Conservation (phyloP, 2,797 vertebrate genomes). For the Pipistrellus nathusii region DNA sequence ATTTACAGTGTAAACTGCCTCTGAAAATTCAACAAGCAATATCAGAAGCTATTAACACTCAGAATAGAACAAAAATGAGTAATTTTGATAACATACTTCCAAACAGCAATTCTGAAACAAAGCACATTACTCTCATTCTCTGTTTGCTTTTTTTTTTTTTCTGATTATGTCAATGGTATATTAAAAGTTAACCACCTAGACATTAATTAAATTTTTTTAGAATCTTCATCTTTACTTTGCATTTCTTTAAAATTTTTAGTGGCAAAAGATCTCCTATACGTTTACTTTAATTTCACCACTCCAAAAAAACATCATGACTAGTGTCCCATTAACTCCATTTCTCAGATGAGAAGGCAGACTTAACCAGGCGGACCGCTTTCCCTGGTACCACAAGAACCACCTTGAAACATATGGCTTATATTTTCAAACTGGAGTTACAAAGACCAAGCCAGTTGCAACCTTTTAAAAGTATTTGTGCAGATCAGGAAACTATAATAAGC, state of each 20-base stretch:
- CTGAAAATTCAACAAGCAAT: slow-evolving; percentile 61
- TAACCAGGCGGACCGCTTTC: background rate
- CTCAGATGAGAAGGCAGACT: slow-evolving; percentile 21
- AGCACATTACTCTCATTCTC: slow-evolving; percentile 34
- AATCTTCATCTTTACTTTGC: slow-evolving; percentile 51
- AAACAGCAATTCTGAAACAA: slow-evolving; percentile 48
- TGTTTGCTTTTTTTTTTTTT: slow-evolving; percentile 10
- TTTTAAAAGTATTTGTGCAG: background rate
- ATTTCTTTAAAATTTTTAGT: slow-evolving; percentile 56
- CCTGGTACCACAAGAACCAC: background rate
- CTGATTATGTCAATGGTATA: background rate
- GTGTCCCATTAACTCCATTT: slow-evolving; percentile 5
- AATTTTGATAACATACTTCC: slow-evolving; percentile 29
- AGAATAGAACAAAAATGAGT: slow-evolving; percentile 50
- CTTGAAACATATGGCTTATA: background rate
- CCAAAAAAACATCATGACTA: background rate
- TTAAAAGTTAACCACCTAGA: slow-evolving; percentile 63
- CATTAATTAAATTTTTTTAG: background rate
- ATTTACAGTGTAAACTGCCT: slow-evolving; percentile 4
- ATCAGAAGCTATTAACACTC: slow-evolving; percentile 34
- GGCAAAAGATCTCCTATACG: slow-evolving; percentile 1
- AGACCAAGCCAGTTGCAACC: background rate
- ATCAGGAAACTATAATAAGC: background rate
- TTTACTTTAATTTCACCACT: slow-evolving; percentile 30
- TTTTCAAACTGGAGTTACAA: slow-evolving; percentile 31